These are phyloP conservation scores for Barypeithes pellucidus DNA, from an alignment of 2,888 invertebrate genomes.

Conservation along the genomic window DNA sequence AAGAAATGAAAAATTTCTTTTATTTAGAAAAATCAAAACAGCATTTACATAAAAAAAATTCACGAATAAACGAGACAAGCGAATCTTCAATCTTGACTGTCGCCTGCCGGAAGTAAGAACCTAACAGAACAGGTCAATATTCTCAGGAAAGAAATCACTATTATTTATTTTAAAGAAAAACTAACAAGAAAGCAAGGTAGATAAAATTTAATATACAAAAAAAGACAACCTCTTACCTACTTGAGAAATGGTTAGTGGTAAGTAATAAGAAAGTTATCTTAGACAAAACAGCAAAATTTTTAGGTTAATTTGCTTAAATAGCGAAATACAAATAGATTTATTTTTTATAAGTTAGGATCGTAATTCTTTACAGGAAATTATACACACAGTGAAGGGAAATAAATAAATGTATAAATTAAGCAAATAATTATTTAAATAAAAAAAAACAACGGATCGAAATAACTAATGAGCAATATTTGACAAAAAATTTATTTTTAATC, in stretches of 20 bases:
- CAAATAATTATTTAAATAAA: too few species aligned
- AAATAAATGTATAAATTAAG: too few species aligned
- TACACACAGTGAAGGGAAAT: too few species aligned
- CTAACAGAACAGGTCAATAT: constrained; percentile 26
- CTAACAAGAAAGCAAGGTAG: background rate
- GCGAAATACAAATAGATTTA: too few species aligned
- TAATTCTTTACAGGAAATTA: too few species aligned
- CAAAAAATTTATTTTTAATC: too few species aligned
- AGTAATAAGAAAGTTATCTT: background rate
- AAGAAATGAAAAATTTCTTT: constrained; percentile 10
- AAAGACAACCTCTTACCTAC: background rate
- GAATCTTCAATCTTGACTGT: constrained; percentile 13
- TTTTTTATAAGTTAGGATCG: too few species aligned
- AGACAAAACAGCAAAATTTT: background rate
- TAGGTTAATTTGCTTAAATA: too few species aligned
- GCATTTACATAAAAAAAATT: constrained; percentile 13
- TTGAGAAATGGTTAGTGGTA: background rate
- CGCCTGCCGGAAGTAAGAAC: constrained; percentile 20
- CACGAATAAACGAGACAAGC: constrained; percentile 3
- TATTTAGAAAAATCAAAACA: constrained; percentile 24
- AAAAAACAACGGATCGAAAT: too few species aligned
- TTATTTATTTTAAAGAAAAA: background rate
- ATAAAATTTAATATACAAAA: background rate
- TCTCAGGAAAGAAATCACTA: constrained; percentile 7
- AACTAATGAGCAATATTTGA: too few species aligned